Percentiles rank a stretch among this genome's conserved stretches.
These are phyloP conservation scores for Electrophaes corylata DNA, from an alignment of 2,888 invertebrate species.

Conservation along the genomic window DNA sequence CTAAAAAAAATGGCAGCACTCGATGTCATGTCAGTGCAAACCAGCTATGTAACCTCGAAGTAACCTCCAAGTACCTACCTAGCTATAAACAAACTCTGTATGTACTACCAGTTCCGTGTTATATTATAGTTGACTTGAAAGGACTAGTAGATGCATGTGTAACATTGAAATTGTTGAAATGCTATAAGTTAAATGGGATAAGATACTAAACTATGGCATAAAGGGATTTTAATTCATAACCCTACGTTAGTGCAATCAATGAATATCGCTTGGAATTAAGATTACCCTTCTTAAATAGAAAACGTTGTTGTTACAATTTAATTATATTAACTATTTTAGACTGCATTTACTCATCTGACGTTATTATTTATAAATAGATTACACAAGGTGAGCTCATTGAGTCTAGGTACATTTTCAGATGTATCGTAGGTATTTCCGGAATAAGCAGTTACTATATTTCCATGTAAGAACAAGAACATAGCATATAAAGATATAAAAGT, in stretches of 20 bases:
- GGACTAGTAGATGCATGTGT: conserved; percentile 4
- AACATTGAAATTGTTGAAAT: background rate
- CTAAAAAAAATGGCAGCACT: conserved; percentile 9
- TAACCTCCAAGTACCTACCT: conserved; percentile 16
- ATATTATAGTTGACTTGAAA: conserved; percentile 5
- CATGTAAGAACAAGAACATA: too few species aligned
- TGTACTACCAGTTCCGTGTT: conserved; percentile 19
- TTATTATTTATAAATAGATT: conserved; percentile 2
- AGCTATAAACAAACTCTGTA: conserved; percentile 20
- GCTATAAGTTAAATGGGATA: background rate
- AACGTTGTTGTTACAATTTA: too few species aligned
- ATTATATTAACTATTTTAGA: background rate
- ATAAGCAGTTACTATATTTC: background rate
- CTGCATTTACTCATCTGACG: background rate
- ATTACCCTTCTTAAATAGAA: too few species aligned
- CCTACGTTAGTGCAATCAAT: too few species aligned
- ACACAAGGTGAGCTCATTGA: conserved; percentile 4
- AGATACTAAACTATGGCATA: background rate
- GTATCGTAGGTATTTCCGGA: background rate
- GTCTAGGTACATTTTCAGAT: background rate
- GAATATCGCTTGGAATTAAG: too few species aligned
- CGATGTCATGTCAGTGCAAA: conserved; percentile 21
- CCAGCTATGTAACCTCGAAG: conserved; percentile 18
- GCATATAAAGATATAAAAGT: too few species aligned
- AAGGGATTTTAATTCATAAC: background rate